Evolutionary conservation across 2,113 vertebrate species (phyloP).

Genomic region (Stigmatopora nigra): DNA sequence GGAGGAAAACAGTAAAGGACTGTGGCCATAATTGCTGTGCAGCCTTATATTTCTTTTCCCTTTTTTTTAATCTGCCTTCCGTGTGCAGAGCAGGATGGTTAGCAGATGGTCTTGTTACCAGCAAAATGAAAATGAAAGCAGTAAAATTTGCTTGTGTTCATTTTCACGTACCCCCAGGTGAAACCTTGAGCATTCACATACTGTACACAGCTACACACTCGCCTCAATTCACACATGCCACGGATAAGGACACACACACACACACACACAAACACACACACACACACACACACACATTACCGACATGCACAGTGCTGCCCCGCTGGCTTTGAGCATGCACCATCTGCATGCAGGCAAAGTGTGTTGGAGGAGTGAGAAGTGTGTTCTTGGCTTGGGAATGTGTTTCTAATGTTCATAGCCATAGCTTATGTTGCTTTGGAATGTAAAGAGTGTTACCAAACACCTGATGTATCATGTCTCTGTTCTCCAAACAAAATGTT

Average conservation of each 20-base stretch:
- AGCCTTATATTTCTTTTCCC: conserved; percentile 31
- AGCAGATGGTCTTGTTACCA: conserved; percentile 80
- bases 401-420: conserved; percentile 59
- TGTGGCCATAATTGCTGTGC: conserved; percentile 46
- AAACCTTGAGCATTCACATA: conserved; percentile 37
- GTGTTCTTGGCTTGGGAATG: conserved; percentile 50
- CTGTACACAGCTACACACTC: conserved; percentile 13
- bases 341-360: conserved; percentile 60
- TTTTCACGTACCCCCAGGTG: conserved; percentile 74
- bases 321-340: conserved; percentile 55
- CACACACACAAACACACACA: no score
- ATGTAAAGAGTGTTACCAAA: conserved; percentile 55
- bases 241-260: conserved; percentile 12
- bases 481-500: conserved; percentile 51
- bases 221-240: conserved; percentile 20
- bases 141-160: conserved; percentile 76
- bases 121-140: conserved; percentile 76
- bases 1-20: conserved; percentile 17
- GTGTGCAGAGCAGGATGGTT: conserved; percentile 59
- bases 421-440: conserved; percentile 63
- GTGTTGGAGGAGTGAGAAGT: conserved; percentile 59
- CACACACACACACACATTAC: background rate
- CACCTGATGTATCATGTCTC: conserved; percentile 46
- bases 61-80: conserved; percentile 15
- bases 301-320: conserved; percentile 36